phyloP scores from a whole-genome alignment of 2,797 vertebrate species.

The Propithecus perrieri region DNA sequence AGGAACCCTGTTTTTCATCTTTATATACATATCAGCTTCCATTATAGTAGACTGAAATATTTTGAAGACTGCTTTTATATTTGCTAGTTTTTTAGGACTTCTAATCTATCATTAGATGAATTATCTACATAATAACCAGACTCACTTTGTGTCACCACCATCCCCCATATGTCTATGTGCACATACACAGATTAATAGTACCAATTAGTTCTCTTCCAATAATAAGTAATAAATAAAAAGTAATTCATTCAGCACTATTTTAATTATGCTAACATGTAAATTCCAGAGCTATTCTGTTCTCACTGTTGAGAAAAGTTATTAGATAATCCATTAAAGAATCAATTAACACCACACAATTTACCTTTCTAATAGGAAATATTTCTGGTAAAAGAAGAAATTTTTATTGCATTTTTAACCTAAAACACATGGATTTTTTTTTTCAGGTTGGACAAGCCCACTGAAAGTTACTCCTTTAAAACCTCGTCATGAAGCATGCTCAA shows the following conservation, averaged over 20 bases:
- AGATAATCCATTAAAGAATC: not conserved
- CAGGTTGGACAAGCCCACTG: conserved; percentile 82
- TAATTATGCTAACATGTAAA: not conserved
- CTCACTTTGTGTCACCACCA: not conserved
- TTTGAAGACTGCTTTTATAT: not conserved
- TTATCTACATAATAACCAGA: not conserved
- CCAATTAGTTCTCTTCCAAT: not conserved
- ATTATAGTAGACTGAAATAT: not conserved
- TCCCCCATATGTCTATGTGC: not conserved
- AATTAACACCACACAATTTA: not conserved
- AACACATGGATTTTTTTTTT: not conserved
- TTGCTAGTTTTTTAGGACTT: not conserved
- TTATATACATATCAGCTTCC: not conserved
- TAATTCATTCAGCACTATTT: not conserved
- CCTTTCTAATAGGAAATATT: not conserved
- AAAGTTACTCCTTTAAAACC: conserved; percentile 64
- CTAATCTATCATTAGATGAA: not conserved
- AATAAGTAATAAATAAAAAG: not conserved
- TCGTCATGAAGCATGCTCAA: not conserved
- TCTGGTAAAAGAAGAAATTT: not conserved
- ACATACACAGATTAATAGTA: not conserved
- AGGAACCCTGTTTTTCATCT: not conserved
- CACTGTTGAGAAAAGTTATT: not conserved
- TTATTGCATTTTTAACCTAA: not conserved
- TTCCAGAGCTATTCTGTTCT: not conserved